Conservation (phyloP, 2,888 invertebrate genomes). For the Phengaris alcon region DNA sequence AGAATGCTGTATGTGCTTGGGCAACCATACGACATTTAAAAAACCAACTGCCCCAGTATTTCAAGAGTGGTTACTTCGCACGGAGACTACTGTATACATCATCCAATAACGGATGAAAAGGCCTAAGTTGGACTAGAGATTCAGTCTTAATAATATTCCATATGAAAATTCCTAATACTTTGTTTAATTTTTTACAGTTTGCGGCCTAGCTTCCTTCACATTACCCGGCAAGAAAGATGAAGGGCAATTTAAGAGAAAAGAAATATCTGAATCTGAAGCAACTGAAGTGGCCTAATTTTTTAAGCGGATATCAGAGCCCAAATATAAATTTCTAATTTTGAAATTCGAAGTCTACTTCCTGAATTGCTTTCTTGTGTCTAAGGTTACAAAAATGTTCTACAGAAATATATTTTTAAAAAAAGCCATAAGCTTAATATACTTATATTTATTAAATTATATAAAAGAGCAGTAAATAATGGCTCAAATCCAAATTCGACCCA, state of each 20-base stretch:
- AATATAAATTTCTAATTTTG: not conserved
- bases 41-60: too few species aligned
- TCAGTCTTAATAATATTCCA: too few species aligned
- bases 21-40: too few species aligned
- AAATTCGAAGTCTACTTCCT: not conserved
- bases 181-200: constrained; percentile 49
- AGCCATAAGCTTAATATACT: not conserved
- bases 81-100: too few species aligned
- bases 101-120: too few species aligned
- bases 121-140: too few species aligned
- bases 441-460: not conserved
- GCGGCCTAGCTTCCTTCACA: constrained; percentile 59
- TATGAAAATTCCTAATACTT: not conserved
- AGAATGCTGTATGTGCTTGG: too few species aligned
- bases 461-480: not conserved
- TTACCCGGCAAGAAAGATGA: constrained; percentile 55
- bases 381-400: not conserved
- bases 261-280: constrained; percentile 12
- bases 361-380: constrained; percentile 4
- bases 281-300: not conserved
- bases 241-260: not conserved
- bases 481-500: not conserved
- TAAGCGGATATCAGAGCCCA: not conserved
- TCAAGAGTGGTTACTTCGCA: too few species aligned
- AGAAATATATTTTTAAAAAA: not conserved